These are phyloP conservation scores for Pseudomyrmex concolor DNA, from an alignment of 1,140 invertebrate species.

Conservation along the genomic window DNA sequence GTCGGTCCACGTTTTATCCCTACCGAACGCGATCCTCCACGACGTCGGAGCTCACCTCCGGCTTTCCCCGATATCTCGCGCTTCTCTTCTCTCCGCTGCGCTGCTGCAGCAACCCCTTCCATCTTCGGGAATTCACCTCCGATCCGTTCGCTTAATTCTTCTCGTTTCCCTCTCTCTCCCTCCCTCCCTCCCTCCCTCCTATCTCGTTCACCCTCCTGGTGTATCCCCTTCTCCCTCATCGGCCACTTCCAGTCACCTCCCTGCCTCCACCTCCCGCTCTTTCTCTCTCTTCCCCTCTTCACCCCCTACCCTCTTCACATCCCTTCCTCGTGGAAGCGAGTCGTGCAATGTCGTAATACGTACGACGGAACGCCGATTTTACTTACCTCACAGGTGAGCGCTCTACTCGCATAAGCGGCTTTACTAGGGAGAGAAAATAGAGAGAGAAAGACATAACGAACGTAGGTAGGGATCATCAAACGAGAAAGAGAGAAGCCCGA, in stretches of 20 bases:
- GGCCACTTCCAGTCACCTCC: slow-evolving; percentile 79
- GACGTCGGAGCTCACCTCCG: slow-evolving; percentile 81
- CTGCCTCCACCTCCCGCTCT: slow-evolving; percentile 50
- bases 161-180: slow-evolving; percentile 80
- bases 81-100: slow-evolving; percentile 77
- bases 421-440: slow-evolving; percentile 55
- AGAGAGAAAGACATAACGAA: slow-evolving; percentile 42
- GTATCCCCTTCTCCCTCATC: slow-evolving; percentile 62
- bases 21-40: slow-evolving; percentile 85
- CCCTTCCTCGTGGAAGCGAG: slow-evolving; percentile 62
- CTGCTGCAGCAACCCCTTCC: slow-evolving; percentile 73
- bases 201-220: slow-evolving; percentile 62
- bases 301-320: slow-evolving; percentile 40
- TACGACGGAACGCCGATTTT: slow-evolving; percentile 80
- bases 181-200: slow-evolving; percentile 73
- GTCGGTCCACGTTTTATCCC: slow-evolving; percentile 76
- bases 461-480: slow-evolving; percentile 44
- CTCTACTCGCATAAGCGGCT: slow-evolving; percentile 61
- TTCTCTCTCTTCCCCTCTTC: slow-evolving; percentile 69
- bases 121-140: slow-evolving; percentile 78
- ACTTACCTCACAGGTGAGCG: slow-evolving; percentile 85
- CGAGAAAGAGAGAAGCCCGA: slow-evolving; percentile 34
- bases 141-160: slow-evolving; percentile 74
- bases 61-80: slow-evolving; percentile 76
- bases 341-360: slow-evolving; percentile 84